phyloP scores from a whole-genome alignment of 2,113 vertebrate genomes.

The Psilopsiagon aymara region DNA sequence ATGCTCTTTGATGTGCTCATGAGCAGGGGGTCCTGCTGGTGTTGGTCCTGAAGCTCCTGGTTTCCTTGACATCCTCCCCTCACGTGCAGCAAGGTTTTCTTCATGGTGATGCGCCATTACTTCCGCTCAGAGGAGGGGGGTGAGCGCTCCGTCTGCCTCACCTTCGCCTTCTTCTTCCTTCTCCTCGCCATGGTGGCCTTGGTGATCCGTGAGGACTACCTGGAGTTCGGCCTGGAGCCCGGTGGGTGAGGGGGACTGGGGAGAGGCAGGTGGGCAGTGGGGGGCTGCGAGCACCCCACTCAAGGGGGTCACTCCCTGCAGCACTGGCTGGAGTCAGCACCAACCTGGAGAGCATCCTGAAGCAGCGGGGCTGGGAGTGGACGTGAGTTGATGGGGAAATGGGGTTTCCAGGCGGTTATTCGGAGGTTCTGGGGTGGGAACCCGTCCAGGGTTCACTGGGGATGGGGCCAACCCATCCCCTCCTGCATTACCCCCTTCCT shows the following conservation, averaged over 20 bases:
- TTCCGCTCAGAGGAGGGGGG: slow-evolving; percentile 90
- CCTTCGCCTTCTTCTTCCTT: slow-evolving; percentile 89
- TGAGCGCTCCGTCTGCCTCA: slow-evolving; percentile 92
- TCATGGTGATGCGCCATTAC: slow-evolving; percentile 88
- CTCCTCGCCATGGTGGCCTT: slow-evolving; percentile 92
- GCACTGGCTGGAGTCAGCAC: slow-evolving; percentile 83
- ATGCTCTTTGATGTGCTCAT: rapidly evolving
- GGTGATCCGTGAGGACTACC: slow-evolving; percentile 86
- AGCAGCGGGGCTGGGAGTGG: slow-evolving; percentile 87
- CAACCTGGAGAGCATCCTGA: slow-evolving; percentile 85
- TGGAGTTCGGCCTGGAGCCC: slow-evolving; percentile 93
- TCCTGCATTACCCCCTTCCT: rapidly evolving
- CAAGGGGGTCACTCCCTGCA: background rate
- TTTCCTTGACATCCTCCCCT: slow-evolving; percentile 64
- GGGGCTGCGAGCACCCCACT: background rate
- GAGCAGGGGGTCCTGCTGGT: background rate
- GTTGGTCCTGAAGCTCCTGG: rapidly evolving
- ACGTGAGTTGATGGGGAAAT: slow-evolving; percentile 78
- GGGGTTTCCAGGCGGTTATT: rapidly evolving
- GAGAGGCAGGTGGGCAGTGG: rapidly evolving
- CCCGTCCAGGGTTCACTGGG: rapidly evolving
- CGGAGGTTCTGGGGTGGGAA: background rate
- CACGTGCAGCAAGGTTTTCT: slow-evolving; percentile 82
- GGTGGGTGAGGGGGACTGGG: slow-evolving; percentile 30
- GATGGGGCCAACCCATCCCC: rapidly evolving